A percentile compares a stretch with the other conserved stretches of the same genome.
Conservation (phyloP, 2,113 vertebrate genomes). For the Lagopus muta region DNA sequence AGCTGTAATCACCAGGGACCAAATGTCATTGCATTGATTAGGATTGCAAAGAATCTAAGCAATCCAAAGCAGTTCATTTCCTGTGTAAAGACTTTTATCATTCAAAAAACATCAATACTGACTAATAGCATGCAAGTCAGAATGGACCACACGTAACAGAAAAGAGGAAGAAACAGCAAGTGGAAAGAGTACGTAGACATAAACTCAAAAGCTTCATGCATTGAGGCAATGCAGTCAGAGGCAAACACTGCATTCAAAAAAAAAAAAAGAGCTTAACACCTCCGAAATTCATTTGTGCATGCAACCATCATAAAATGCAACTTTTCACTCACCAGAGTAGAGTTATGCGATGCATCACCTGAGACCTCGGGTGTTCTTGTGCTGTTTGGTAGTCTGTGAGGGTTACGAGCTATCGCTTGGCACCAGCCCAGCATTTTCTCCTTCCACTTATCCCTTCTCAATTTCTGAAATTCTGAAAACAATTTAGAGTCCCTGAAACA, state of each 20-base stretch:
- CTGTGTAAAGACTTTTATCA: not conserved
- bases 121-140: conserved; percentile 38
- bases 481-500: conserved; percentile 86
- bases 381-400: conserved; percentile 82
- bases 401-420: conserved; percentile 84
- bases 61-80: not conserved
- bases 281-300: conserved; percentile 16
- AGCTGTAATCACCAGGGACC: not conserved
- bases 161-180: not conserved
- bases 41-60: not conserved
- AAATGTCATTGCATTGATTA: not conserved
- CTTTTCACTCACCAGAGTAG: conserved; percentile 80
- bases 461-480: conserved; percentile 87
- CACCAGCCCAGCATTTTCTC: conserved; percentile 87
- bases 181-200: not conserved
- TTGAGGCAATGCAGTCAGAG: not conserved
- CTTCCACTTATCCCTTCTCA: conserved; percentile 84
- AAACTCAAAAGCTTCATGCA: not conserved
- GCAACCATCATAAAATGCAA: conserved; percentile 59
- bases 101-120: not conserved
- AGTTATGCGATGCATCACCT: conserved; percentile 75
- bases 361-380: conserved; percentile 81
- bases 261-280: not conserved
- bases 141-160: not conserved
- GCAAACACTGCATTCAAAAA: not conserved